phyloP scores from a whole-genome alignment of 2,888 invertebrate species.

The Andrena trimmerana region DNA sequence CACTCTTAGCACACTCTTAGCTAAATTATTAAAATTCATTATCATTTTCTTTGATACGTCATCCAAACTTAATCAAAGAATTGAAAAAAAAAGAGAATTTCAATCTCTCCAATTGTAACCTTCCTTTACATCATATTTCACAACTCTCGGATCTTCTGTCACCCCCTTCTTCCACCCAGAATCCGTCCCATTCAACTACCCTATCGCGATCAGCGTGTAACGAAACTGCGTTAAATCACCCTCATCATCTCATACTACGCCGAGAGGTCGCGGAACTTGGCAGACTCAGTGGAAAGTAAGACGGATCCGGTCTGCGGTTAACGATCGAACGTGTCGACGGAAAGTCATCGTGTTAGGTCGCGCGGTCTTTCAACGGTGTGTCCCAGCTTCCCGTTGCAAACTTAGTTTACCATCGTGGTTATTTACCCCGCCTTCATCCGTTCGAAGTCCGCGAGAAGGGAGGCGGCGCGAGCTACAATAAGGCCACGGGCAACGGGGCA shows the following conservation, averaged over 20 bases:
- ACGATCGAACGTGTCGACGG: constrained; percentile 66
- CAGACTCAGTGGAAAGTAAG: constrained; percentile 50
- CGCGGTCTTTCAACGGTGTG: constrained; percentile 42
- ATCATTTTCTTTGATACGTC: too few relatives aligned
- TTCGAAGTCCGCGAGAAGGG: constrained; percentile 40
- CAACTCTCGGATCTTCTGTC: too few relatives aligned
- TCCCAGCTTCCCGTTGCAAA: constrained; percentile 51
- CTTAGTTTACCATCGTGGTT: constrained; percentile 68
- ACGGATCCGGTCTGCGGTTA: constrained; percentile 54
- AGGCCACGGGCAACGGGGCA: constrained; percentile 24
- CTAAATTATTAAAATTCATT: too few relatives aligned
- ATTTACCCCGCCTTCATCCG: constrained; percentile 62
- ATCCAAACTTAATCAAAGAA: too few relatives aligned
- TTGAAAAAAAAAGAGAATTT: too few relatives aligned
- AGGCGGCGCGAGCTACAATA: constrained; percentile 42
- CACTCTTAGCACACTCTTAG: too few relatives aligned
- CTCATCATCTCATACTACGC: constrained; percentile 1
- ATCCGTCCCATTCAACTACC: too few relatives aligned
- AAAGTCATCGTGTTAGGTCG: constrained; percentile 48
- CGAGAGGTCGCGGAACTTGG: constrained; percentile 40
- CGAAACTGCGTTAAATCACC: not conserved
- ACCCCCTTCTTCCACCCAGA: too few relatives aligned
- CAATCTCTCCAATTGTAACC: too few relatives aligned
- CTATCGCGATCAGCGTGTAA: too few relatives aligned
- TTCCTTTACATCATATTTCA: too few relatives aligned